A percentile compares a stretch with the other conserved stretches of the same genome.
Conservation (phyloP, 2,797 vertebrate species). For the Ciconia nigra region DNA sequence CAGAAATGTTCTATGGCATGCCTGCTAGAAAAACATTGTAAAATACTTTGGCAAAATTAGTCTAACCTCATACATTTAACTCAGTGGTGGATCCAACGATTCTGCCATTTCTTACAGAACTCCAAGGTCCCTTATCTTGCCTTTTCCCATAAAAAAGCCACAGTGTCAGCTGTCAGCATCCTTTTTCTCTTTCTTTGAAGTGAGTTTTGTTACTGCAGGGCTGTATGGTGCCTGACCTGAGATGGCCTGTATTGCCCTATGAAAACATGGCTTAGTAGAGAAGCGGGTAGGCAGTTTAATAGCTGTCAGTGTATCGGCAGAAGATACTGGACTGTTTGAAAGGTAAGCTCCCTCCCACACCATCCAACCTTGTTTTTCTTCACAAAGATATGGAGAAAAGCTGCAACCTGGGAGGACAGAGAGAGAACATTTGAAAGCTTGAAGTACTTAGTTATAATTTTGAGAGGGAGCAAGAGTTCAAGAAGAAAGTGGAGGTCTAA, state of each 20-base stretch:
- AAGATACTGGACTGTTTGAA: not conserved
- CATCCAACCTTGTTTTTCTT: constrained; percentile 12
- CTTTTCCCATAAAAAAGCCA: not conserved
- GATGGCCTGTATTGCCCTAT: not conserved
- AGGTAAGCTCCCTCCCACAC: not conserved
- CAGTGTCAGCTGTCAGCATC: not conserved
- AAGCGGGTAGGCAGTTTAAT: not conserved
- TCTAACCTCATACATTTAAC: not conserved
- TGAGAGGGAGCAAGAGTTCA: not conserved
- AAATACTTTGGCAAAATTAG: not conserved
- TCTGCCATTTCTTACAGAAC: not conserved
- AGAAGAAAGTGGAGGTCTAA: not conserved
- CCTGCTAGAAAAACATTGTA: not conserved
- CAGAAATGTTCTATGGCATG: not conserved
- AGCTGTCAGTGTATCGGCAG: not conserved
- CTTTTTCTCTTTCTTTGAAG: constrained; percentile 14
- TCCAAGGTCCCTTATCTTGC: not conserved
- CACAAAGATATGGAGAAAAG: constrained; percentile 19
- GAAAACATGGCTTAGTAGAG: not conserved
- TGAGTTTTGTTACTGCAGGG: constrained; percentile 3
- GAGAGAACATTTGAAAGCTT: not conserved
- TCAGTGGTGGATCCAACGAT: not conserved
- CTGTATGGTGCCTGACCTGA: constrained; percentile 37
- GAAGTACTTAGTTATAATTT: not conserved
- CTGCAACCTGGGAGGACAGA: not conserved